phyloP scores from a whole-genome alignment of 2,113 vertebrate species.

The Arvicanthis niloticus region DNA sequence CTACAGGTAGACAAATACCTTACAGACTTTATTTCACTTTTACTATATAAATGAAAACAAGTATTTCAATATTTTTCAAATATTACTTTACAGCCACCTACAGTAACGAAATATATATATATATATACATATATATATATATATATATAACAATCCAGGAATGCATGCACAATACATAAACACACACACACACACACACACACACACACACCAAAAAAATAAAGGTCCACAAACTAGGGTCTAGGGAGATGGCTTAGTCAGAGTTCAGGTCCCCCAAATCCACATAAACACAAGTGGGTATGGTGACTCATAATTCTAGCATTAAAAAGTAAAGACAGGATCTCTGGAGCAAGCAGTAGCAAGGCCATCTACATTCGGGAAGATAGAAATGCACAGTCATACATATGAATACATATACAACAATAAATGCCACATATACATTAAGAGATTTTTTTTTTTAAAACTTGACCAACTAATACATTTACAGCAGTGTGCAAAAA shows the following conservation, averaged over 20 bases:
- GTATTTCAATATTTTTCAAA: conserved; percentile 28
- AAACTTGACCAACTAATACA: background rate
- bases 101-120: conserved; percentile 26
- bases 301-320: background rate
- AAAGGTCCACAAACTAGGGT: background rate
- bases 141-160: background rate
- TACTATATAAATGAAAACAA: conserved; percentile 37
- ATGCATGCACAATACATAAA: background rate
- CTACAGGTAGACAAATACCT: conserved; percentile 52
- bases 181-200: background rate
- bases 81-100: conserved; percentile 28
- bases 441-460: background rate
- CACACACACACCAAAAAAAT: background rate
- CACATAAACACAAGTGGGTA: background rate
- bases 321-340: background rate
- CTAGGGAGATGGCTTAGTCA: background rate
- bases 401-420: background rate
- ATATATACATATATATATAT: background rate
- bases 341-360: background rate
- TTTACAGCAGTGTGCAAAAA: background rate
- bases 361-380: background rate
- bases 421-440: background rate
- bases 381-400: background rate
- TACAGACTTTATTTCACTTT: conserved; percentile 39
- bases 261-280: background rate